A percentile compares a stretch with the other conserved stretches of the same genome.
phyloP scores from a whole-genome alignment of 2,113 vertebrate genomes.

The Chaetura pelagica region DNA sequence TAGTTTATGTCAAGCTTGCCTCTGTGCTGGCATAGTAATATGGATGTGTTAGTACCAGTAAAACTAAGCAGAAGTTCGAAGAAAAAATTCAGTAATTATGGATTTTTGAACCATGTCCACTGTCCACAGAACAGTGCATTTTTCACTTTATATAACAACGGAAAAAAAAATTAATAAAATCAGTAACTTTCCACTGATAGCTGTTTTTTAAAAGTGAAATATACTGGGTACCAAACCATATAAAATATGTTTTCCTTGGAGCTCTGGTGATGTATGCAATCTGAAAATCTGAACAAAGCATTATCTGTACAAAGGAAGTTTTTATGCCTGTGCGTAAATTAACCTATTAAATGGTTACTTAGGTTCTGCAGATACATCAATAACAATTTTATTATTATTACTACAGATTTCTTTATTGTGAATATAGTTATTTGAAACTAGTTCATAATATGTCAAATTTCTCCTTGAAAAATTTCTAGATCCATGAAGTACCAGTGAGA shows the following conservation, averaged over 20 bases:
- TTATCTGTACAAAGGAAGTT: neutral
- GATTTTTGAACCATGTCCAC: neutral
- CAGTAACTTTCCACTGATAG: neutral
- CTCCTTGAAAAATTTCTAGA: neutral
- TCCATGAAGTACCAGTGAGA: neutral
- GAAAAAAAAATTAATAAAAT: neutral
- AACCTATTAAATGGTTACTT: neutral
- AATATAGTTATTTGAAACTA: neutral
- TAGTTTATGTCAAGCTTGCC: rapidly evolving
- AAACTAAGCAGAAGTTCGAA: neutral
- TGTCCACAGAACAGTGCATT: neutral
- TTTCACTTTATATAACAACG: neutral
- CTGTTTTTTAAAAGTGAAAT: neutral
- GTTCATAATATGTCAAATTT: neutral
- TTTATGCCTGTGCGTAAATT: neutral
- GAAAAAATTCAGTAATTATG: neutral
- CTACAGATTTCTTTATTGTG: neutral
- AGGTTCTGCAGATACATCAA: neutral
- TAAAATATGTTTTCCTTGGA: neutral
- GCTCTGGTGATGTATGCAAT: neutral
- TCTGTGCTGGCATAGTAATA: neutral
- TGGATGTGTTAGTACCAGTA: rapidly evolving
- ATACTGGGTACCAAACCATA: neutral
- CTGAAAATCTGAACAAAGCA: neutral
- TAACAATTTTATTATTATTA: neutral